Evolutionary conservation across 1,140 invertebrate genomes (phyloP).

Genomic region (Leptopilina clavipes): DNA sequence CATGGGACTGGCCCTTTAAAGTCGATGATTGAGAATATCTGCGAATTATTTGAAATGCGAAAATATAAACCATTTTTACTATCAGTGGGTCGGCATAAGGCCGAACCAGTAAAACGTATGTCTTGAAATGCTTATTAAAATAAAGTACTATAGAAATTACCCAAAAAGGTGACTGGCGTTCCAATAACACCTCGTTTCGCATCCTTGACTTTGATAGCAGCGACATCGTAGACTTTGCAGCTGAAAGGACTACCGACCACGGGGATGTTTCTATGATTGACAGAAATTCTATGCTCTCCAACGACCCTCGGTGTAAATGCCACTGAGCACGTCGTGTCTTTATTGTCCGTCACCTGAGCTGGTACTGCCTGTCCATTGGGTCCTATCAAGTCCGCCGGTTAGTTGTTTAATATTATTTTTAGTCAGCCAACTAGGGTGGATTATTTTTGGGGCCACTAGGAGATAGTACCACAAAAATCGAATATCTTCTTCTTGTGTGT

Average conservation of each 20-base stretch:
- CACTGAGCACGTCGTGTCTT: slow-evolving; percentile 86
- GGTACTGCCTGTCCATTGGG: slow-evolving; percentile 90
- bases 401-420: slow-evolving; percentile 69
- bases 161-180: slow-evolving; percentile 94
- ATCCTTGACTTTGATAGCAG: slow-evolving; percentile 95
- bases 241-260: slow-evolving; percentile 93
- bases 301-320: slow-evolving; percentile 90
- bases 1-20: too few relatives aligned
- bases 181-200: slow-evolving; percentile 92
- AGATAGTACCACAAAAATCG: slow-evolving; percentile 36
- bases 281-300: slow-evolving; percentile 92
- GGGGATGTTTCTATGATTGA: slow-evolving; percentile 85
- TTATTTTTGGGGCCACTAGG: slow-evolving; percentile 37
- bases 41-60: too few relatives aligned
- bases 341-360: slow-evolving; percentile 87
- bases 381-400: slow-evolving; percentile 80
- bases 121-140: too few relatives aligned
- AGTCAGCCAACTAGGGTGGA: slow-evolving; percentile 63
- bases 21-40: too few relatives aligned
- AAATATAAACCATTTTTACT: too few relatives aligned
- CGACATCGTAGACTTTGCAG: slow-evolving; percentile 96
- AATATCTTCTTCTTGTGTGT: slow-evolving; percentile 13
- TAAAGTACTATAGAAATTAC: slow-evolving; percentile 76
- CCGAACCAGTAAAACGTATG: too few relatives aligned
- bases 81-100: too few relatives aligned